Evolutionary conservation across 2,888 invertebrate species (phyloP).

Genomic region (Crepidodera aurea): DNA sequence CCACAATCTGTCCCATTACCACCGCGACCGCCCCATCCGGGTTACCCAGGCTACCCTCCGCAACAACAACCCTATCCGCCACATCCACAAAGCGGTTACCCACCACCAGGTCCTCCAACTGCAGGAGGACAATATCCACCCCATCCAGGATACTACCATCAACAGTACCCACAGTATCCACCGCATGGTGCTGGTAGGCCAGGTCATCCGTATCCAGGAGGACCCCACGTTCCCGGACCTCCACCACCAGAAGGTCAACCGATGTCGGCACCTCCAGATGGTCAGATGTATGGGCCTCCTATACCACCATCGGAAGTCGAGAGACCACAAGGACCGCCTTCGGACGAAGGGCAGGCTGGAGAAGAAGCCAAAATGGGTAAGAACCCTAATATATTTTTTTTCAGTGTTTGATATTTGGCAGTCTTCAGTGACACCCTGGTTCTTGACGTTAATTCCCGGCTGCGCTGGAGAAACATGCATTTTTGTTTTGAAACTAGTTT

Average conservation of each 20-base stretch:
- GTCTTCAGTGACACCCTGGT: no score
- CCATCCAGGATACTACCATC: slow-evolving; percentile 60
- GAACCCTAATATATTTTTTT: neutral
- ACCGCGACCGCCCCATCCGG: slow-evolving; percentile 66
- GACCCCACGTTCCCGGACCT: slow-evolving; percentile 35
- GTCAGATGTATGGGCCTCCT: slow-evolving; percentile 35
- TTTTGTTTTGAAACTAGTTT: neutral
- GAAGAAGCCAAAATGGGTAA: slow-evolving; percentile 35
- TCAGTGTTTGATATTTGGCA: neutral
- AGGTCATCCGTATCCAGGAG: slow-evolving; percentile 41
- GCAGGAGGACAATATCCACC: slow-evolving; percentile 33
- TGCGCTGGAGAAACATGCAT: no score
- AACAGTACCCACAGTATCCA: slow-evolving; percentile 66
- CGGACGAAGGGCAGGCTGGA: slow-evolving; percentile 25
- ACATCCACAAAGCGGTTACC: slow-evolving; percentile 6
- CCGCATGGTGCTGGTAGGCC: slow-evolving; percentile 58
- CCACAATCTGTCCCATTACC: slow-evolving; percentile 65
- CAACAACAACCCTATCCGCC: slow-evolving; percentile 10
- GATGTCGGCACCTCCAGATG: slow-evolving; percentile 47
- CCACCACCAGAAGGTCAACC: slow-evolving; percentile 50
- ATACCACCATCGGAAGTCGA: slow-evolving; percentile 40
- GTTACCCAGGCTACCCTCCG: slow-evolving; percentile 58
- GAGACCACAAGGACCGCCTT: slow-evolving; percentile 23
- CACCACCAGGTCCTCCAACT: slow-evolving; percentile 56
- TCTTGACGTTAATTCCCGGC: neutral